Conservation (phyloP, 1,140 invertebrate genomes). For the Drosophila mauritiana region DNA sequence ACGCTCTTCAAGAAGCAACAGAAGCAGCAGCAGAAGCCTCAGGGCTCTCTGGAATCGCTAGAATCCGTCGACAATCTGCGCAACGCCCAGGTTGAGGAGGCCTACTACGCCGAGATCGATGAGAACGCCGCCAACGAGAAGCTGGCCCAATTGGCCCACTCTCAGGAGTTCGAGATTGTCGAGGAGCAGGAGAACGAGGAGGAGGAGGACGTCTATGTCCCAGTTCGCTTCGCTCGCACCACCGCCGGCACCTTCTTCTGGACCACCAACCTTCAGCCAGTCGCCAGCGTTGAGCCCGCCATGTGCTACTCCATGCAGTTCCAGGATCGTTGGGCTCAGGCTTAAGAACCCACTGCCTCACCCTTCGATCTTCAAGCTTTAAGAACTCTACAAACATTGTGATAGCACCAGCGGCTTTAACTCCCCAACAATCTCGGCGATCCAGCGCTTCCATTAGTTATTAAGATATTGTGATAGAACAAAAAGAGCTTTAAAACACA, state of each 20-base stretch:
- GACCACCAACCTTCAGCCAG: constrained; percentile 85
- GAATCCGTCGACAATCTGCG: constrained; percentile 80
- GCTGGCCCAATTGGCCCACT: constrained; percentile 84
- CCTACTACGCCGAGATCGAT: constrained; percentile 86
- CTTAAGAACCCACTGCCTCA: constrained; percentile 68
- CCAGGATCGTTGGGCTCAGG: constrained; percentile 86
- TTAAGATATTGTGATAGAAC: constrained; percentile 79
- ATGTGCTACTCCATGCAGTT: constrained; percentile 85
- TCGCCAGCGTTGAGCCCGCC: constrained; percentile 77
- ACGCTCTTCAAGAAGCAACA: constrained; percentile 82
- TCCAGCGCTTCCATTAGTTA: constrained; percentile 75
- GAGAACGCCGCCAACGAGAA: constrained; percentile 88
- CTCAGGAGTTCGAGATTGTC: constrained; percentile 85
- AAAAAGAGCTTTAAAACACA: constrained; percentile 68
- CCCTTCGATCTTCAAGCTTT: constrained; percentile 58
- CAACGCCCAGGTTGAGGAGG: constrained; percentile 78
- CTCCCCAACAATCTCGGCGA: constrained; percentile 62
- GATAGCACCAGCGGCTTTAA: constrained; percentile 70
- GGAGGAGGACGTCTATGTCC: constrained; percentile 83
- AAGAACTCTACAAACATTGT: constrained; percentile 64
- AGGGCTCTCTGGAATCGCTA: constrained; percentile 70
- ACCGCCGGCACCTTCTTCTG: constrained; percentile 87
- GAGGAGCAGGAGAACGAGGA: constrained; percentile 55
- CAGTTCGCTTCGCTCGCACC: constrained; percentile 86
- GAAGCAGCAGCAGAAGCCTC: constrained; percentile 57